Conservation (phyloP, 1,140 invertebrate species). For the Orussus abietinus region DNA sequence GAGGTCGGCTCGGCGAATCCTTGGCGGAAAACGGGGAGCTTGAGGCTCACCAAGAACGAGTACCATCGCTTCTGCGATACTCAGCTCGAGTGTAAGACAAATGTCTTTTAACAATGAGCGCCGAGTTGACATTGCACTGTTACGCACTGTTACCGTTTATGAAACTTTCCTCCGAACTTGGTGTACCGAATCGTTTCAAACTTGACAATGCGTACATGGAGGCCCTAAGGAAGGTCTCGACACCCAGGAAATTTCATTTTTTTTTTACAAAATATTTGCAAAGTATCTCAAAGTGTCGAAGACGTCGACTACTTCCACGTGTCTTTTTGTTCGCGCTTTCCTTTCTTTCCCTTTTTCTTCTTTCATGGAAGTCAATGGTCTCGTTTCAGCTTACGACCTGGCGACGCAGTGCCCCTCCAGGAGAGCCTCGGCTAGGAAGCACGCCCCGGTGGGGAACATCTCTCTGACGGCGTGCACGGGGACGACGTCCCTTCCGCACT, state of each 20-base stretch:
- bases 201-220: too few relatives aligned
- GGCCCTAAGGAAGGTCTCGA: too few relatives aligned
- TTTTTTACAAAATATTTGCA: too few relatives aligned
- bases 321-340: too few relatives aligned
- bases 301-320: too few relatives aligned
- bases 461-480: conserved; percentile 49
- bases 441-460: conserved; percentile 60
- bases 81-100: conserved; percentile 73
- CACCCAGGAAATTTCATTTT: too few relatives aligned
- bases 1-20: conserved; percentile 56
- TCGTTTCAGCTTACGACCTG: conserved; percentile 69
- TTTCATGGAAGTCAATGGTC: too few relatives aligned
- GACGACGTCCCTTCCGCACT: conserved; percentile 68
- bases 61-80: conserved; percentile 74
- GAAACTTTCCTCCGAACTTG: too few relatives aligned
- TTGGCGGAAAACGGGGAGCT: conserved; percentile 58
- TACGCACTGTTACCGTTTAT: too few relatives aligned
- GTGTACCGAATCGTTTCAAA: too few relatives aligned
- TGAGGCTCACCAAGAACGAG: conserved; percentile 63
- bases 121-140: neutral
- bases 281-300: too few relatives aligned
- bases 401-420: conserved; percentile 73
- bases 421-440: conserved; percentile 65
- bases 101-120: conserved; percentile 9
- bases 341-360: too few relatives aligned